Evolutionary conservation across 2,113 vertebrate genomes (phyloP).

Genomic region (Peromyscus californicus): DNA sequence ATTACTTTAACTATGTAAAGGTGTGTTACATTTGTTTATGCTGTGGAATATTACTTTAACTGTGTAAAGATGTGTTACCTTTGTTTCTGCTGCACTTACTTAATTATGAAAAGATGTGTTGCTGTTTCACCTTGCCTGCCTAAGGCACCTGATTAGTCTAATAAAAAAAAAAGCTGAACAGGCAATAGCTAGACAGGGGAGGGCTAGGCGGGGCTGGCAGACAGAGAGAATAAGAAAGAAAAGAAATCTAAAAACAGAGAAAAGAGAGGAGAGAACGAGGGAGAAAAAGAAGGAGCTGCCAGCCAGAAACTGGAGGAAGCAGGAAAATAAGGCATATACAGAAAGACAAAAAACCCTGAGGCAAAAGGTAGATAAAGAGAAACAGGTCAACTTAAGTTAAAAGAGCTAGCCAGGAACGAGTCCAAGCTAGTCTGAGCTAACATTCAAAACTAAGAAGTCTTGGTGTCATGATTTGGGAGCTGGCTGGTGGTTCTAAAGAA

Average conservation of each 20-base stretch:
- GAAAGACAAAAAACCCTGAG: neutral
- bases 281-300: neutral
- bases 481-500: neutral
- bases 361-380: neutral
- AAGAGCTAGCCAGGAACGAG: neutral
- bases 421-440: neutral
- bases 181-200: neutral
- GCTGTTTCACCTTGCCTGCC: neutral
- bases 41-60: neutral
- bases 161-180: neutral
- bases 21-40: neutral
- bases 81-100: neutral
- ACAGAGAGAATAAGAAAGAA: neutral
- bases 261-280: neutral
- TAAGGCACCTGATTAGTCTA: neutral
- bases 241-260: neutral
- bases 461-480: neutral
- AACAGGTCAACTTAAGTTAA: neutral
- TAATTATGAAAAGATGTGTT: neutral
- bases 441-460: neutral
- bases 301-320: neutral
- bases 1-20: neutral
- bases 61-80: neutral
- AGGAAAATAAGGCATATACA: neutral
- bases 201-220: neutral